phyloP scores from a whole-genome alignment of 2,888 invertebrate species.

The Agrenia bidenticulata region DNA sequence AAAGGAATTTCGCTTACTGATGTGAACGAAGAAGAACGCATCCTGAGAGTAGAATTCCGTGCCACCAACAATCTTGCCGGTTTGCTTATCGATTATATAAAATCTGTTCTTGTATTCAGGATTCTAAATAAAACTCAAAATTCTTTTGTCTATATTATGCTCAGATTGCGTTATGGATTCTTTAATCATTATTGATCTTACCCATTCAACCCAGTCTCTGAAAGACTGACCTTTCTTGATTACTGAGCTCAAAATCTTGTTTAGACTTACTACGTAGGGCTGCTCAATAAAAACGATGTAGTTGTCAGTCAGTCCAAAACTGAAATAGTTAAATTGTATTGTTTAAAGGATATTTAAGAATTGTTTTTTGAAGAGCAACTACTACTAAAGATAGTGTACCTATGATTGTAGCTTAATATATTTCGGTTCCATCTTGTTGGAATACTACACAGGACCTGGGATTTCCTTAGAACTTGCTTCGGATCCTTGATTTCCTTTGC shows the following conservation, averaged over 20 bases:
- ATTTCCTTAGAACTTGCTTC: slow-evolving; percentile 38
- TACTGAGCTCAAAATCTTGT: slow-evolving; percentile 56
- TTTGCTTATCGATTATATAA: slow-evolving; percentile 56
- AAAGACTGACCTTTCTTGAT: slow-evolving; percentile 55
- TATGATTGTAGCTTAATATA: slow-evolving; percentile 42
- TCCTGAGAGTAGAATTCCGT: slow-evolving; percentile 56
- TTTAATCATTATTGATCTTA: slow-evolving; percentile 52
- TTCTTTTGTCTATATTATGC: too few relatives aligned
- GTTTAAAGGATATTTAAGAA: too few relatives aligned
- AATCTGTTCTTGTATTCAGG: slow-evolving; percentile 52
- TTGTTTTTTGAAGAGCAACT: too few relatives aligned
- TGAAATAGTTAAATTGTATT: slow-evolving; percentile 57
- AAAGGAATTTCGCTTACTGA: slow-evolving; percentile 53
- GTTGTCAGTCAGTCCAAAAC: slow-evolving; percentile 61
- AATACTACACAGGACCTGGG: slow-evolving; percentile 37
- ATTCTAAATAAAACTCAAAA: too few relatives aligned
- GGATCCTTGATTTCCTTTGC: slow-evolving; percentile 43
- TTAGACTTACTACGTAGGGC: slow-evolving; percentile 49
- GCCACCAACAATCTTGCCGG: slow-evolving; percentile 55
- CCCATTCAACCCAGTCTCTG: slow-evolving; percentile 57
- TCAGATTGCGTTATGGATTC: too few relatives aligned
- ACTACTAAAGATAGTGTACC: slow-evolving; percentile 26
- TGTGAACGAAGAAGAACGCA: slow-evolving; percentile 60
- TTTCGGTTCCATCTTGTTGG: slow-evolving; percentile 44
- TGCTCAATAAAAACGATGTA: slow-evolving; percentile 61